Conservation (phyloP, 2,888 invertebrate species). For the Morpho helenor region DNA sequence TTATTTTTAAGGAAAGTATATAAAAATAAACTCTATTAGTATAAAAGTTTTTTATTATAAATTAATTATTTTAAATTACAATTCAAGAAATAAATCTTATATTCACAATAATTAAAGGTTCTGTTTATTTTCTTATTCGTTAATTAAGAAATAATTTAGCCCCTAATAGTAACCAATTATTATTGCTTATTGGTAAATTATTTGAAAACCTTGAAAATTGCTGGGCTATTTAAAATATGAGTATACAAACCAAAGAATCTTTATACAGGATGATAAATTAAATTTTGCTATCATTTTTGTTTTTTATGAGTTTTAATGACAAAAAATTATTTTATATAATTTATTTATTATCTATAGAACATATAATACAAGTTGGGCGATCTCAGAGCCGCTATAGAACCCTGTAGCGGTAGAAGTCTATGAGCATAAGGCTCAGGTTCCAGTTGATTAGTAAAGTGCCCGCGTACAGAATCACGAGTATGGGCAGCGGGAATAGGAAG, state of each 20-base stretch:
- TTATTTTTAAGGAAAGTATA: neutral
- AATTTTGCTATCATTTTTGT: too few species aligned
- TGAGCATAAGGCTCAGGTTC: constrained; percentile 90
- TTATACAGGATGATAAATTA: too few species aligned
- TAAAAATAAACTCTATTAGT: neutral
- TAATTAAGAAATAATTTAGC: too few species aligned
- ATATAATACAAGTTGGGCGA: neutral
- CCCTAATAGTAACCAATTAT: too few species aligned
- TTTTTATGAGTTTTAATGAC: too few species aligned
- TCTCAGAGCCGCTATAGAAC: constrained; percentile 73
- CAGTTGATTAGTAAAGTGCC: constrained; percentile 87
- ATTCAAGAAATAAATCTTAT: neutral
- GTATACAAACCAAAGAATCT: too few species aligned
- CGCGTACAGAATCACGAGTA: constrained; percentile 87
- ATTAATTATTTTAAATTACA: neutral
- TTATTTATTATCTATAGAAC: neutral
- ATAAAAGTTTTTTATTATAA: constrained; percentile 7
- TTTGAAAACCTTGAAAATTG: too few species aligned
- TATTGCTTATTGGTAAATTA: too few species aligned
- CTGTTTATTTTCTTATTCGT: too few species aligned
- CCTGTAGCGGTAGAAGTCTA: constrained; percentile 90
- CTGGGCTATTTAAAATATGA: too few species aligned
- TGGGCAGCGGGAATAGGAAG: constrained; percentile 90
- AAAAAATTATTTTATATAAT: too few species aligned
- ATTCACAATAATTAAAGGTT: too few species aligned